A percentile compares a stretch with the other conserved stretches of the same genome.
Evolutionary conservation across 2,888 invertebrate species (phyloP).

Genomic region (Ischnura elegans): DNA sequence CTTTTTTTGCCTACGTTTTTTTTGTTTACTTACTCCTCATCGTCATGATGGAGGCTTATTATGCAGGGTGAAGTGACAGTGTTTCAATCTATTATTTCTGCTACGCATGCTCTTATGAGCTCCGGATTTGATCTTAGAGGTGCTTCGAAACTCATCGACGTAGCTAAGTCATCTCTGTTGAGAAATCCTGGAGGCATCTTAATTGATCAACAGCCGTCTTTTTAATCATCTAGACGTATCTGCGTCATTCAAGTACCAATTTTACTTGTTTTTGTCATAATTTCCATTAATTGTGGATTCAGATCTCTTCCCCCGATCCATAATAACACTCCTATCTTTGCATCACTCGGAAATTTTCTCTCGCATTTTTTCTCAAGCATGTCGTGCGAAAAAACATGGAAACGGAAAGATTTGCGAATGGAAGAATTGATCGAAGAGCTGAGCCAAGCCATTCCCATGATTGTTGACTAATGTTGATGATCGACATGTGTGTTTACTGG

Average conservation of each 20-base stretch:
- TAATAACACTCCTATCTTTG: no score
- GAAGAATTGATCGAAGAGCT: no score
- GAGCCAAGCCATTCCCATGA: no score
- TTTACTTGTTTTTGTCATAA: not conserved
- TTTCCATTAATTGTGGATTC: not conserved
- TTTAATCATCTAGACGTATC: not conserved
- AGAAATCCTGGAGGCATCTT: not conserved
- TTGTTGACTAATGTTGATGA: no score
- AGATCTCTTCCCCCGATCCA: not conserved
- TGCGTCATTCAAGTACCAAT: not conserved
- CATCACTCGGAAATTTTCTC: no score
- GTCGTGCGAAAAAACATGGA: no score
- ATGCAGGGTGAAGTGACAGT: not conserved
- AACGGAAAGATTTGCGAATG: no score
- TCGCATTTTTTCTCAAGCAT: no score
- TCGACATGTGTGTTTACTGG: no score
- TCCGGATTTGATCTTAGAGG: not conserved
- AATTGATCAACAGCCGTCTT: not conserved
- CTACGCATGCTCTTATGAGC: not conserved
- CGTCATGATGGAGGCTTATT: no score
- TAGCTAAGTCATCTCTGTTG: not conserved
- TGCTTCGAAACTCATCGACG: not conserved
- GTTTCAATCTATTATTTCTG: not conserved
- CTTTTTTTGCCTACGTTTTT: no score
- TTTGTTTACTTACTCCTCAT: no score